Percentiles rank a stretch among this genome's conserved stretches.
phyloP scores from a whole-genome alignment of 2,888 invertebrate genomes.

The Netelia fuscicornis region DNA sequence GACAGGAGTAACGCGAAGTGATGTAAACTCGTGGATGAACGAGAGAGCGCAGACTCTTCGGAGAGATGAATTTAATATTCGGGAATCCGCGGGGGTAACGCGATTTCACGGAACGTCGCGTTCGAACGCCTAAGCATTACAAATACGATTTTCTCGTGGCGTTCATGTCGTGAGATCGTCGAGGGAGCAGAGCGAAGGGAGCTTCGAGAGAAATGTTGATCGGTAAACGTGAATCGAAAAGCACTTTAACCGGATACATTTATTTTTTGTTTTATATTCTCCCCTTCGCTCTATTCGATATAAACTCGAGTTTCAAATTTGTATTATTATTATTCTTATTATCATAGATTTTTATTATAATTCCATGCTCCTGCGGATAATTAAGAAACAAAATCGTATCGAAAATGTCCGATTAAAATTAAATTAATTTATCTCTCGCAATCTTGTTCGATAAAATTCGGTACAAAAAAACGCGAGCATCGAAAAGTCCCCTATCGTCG shows the following conservation, averaged over 20 bases:
- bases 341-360: too few relatives aligned
- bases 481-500: conserved; percentile 31
- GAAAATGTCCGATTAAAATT: too few relatives aligned
- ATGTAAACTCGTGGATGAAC: conserved; percentile 30
- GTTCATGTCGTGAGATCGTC: conserved; percentile 49
- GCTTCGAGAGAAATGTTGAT: not conserved
- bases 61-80: conserved; percentile 82
- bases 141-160: conserved; percentile 79
- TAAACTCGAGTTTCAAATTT: too few relatives aligned
- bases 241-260: conserved; percentile 71
- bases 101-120: conserved; percentile 81
- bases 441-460: conserved; percentile 55
- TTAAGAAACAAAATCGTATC: too few relatives aligned
- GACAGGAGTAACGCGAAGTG: conserved; percentile 53
- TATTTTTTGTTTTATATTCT: conserved; percentile 32
- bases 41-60: conserved; percentile 66
- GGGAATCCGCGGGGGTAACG: conserved; percentile 77
- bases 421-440: conserved; percentile 63
- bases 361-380: too few relatives aligned
- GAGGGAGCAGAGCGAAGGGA: not conserved
- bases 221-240: conserved; percentile 61
- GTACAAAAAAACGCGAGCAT: conserved; percentile 20
- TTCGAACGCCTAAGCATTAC: conserved; percentile 77
- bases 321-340: too few relatives aligned
- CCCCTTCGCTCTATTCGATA: not conserved